A percentile compares a stretch with the other conserved stretches of the same genome.
These are phyloP conservation scores for Cynoglossus semilaevis DNA, from an alignment of 2,113 vertebrate species.

Conservation along the genomic window DNA sequence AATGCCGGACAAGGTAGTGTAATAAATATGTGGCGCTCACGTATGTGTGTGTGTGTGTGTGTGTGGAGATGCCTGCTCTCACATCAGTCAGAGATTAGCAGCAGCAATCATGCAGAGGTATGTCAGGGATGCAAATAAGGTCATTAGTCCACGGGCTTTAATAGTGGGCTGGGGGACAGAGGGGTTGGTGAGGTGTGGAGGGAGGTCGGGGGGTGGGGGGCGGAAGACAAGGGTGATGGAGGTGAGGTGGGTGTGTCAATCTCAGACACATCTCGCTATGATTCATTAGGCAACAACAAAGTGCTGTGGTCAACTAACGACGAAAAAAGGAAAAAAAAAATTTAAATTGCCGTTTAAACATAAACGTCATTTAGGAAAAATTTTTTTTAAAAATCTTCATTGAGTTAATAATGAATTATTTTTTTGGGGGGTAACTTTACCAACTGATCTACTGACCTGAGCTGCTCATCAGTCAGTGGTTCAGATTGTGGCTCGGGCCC, in stretches of 20 bases:
- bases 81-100: slow-evolving; percentile 63
- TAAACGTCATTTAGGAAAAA: too few relatives aligned
- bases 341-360: too few relatives aligned
- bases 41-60: slow-evolving; percentile 21
- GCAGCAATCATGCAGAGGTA: slow-evolving; percentile 89
- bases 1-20: slow-evolving; percentile 76
- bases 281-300: slow-evolving; percentile 40
- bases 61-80: slow-evolving; percentile 35
- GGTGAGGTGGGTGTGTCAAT: slow-evolving; percentile 68
- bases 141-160: slow-evolving; percentile 88
- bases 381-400: too few relatives aligned
- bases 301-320: too few relatives aligned
- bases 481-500: too few relatives aligned
- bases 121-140: slow-evolving; percentile 92
- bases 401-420: too few relatives aligned
- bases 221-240: slow-evolving; percentile 64
- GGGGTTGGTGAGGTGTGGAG: slow-evolving; percentile 77
- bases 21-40: slow-evolving; percentile 48
- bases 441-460: too few relatives aligned
- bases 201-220: too few relatives aligned
- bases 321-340: neutral
- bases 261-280: slow-evolving; percentile 66
- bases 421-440: too few relatives aligned
- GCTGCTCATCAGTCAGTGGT: too few relatives aligned
- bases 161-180: slow-evolving; percentile 71